Evolutionary conservation across 2,888 invertebrate genomes (phyloP), one percentile per base, ranked within the genome.

Genomic region (Cinara cedri): DNA sequence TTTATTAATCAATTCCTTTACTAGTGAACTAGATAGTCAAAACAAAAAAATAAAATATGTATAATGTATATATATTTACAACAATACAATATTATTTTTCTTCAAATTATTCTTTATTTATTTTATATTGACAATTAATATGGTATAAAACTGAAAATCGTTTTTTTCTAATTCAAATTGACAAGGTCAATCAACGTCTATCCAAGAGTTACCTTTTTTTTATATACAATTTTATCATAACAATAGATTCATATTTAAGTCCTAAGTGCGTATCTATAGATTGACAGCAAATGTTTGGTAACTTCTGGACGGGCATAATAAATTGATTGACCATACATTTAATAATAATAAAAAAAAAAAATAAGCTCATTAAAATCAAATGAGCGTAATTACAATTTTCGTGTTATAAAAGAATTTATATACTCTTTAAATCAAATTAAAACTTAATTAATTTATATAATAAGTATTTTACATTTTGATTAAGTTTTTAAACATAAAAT

Each of bases 241-340:
- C 14, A 68, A 49, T 76, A 63, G 21, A 54, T 63, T 62, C 62
- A 62, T 49, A 1, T 63, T 19, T 70, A 42, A 51, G 19, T 3
- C 6, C 49, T 72, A 60, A 3, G 9, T 9, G 1, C 62, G 51
- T 51, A 62, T 72, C 60, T 62, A 72, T 62, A 51, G 62, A 51
- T 63, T 51, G 72, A 72, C 34, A 62, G 34, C 51, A 42, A 51
- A 42, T 24, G 1, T 78, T 68, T 42, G 68, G 68, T 68, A 78
- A 78, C 76, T 78, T 78, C 68, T 78, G 68, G 76, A 78, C 76
- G 76, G 76, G 76, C 68, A 46, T 34, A 68, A 76, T 76, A 21
- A 60, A 78, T 11, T 21, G 60, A 78, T 70, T 60, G 49, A 55
- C 51, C 51, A 24, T n/a, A 19, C 2, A 55, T 55, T 54, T 42